These are phyloP conservation scores for Lepidostoma basale DNA, from an alignment of 1,140 invertebrate genomes.

Conservation along the genomic window DNA sequence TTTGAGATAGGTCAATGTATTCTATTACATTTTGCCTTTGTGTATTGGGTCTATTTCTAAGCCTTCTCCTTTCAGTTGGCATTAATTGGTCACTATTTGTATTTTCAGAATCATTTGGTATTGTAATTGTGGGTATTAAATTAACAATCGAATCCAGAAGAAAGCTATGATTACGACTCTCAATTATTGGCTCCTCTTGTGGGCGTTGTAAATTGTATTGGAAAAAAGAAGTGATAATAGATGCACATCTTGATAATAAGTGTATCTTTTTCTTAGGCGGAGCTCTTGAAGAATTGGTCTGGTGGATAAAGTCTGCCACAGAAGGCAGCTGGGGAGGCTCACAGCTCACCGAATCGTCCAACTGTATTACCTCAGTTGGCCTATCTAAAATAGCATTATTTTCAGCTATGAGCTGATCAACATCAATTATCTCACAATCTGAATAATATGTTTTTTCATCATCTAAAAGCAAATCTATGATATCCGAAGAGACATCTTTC, in stretches of 20 bases:
- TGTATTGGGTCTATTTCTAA: background rate
- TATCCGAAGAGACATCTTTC: background rate
- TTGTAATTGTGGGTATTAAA: slow-evolving; percentile 5
- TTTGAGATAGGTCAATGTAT: background rate
- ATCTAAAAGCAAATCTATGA: slow-evolving; percentile 8
- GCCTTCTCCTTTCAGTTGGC: background rate
- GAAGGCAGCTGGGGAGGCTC: background rate
- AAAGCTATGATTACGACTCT: background rate
- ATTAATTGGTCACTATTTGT: background rate
- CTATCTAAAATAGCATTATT: slow-evolving; percentile 7
- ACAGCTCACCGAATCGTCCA: background rate
- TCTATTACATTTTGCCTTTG: background rate
- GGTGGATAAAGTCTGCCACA: background rate
- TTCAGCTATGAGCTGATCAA: background rate
- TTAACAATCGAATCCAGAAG: background rate
- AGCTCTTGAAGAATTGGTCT: no score
- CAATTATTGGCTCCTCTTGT: background rate
- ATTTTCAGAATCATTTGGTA: background rate
- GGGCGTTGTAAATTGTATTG: no score
- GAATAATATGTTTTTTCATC: slow-evolving; percentile 14
- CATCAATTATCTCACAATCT: slow-evolving; percentile 20
- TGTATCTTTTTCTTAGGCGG: no score
- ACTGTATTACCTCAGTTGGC: background rate
- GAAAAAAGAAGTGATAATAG: no score
- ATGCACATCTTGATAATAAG: no score